Evolutionary conservation across 2,797 vertebrate genomes (phyloP), one percentile per base, ranked within the genome.

Genomic region (Phataginus tricuspis): DNA sequence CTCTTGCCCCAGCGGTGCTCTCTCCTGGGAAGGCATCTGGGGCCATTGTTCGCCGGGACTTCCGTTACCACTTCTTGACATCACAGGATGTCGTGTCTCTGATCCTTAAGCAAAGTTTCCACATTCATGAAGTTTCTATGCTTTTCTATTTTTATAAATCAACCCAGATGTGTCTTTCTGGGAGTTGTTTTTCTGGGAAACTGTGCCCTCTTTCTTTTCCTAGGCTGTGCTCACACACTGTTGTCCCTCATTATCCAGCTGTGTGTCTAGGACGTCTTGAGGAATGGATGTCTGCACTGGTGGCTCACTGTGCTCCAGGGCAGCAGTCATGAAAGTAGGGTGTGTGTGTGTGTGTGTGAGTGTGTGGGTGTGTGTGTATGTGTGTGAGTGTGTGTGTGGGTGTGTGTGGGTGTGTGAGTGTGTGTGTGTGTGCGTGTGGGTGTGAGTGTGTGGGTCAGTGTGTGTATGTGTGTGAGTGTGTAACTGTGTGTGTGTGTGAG

Each of bases 81-180:
- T 94, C 91, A 84, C 86, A 51, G 80, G 82, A 87, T 75, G 71
- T 45, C 27, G 27, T 19, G 51, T 51, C 63, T 78, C 82, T 53
- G 68, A 61, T 75, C 63, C 68, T 7, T 2, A 18, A 31, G 88
- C 75, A 29, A 34, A 19, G 55, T 55, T 15, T 18, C 10, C n/a
- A 2, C 31, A 7, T 55, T 87, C 42, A 3, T 31, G 0, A 4
- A 11, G 53, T 55, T 27, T 45, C 63, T 39, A 3, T 2, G 3
- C 29, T 34, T 51, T 59, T 51, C 91, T 77, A 31, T 79, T 74
- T 92, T 80, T 87, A 0, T 19, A 78, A 64, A 15, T 45, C 49
- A 11, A 45, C 80, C 49, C 77, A 79, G 90, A 88, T 61, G 91
- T 51, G 86, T 59, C 83, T 92, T 64, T 64, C 75, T 64, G 61